phyloP scores from a whole-genome alignment of 2,797 vertebrate species.

The Melanotaenia boesemani region DNA sequence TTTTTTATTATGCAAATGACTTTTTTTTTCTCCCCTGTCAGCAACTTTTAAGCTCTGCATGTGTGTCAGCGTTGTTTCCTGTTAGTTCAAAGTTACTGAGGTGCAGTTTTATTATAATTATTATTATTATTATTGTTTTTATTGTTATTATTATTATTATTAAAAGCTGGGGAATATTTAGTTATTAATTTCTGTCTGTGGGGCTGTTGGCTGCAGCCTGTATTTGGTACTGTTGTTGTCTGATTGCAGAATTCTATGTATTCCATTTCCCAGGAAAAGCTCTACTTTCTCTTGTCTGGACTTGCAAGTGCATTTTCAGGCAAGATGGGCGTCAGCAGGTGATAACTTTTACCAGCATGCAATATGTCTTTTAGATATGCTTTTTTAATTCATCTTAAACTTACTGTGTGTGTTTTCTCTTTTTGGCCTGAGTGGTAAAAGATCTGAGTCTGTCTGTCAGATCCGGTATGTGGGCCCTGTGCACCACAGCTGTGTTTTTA shows the following conservation, averaged over 20 bases:
- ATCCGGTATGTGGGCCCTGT: conserved; percentile 12
- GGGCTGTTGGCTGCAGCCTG: conserved; percentile 35
- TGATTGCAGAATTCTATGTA: conserved; percentile 51
- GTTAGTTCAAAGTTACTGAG: conserved; percentile 4
- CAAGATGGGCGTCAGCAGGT: conserved; percentile 51
- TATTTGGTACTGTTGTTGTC: conserved; percentile 60
- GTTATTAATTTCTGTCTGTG: conserved; percentile 9
- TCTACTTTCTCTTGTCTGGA: conserved; percentile 35
- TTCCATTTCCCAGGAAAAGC: conserved; percentile 70
- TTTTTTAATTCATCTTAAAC: background rate
- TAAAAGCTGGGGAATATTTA: background rate
- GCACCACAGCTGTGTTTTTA: conserved; percentile 42
- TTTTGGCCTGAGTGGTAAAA: background rate
- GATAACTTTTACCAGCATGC: conserved; percentile 12
- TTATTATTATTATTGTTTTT: background rate
- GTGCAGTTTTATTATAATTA: background rate
- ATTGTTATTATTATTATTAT: background rate
- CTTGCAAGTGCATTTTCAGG: conserved; percentile 39
- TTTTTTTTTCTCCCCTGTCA: background rate
- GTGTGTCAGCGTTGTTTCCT: background rate
- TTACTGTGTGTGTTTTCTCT: background rate
- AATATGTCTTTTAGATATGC: conserved; percentile 2
- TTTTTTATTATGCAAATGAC: background rate
- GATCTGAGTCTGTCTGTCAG: background rate
- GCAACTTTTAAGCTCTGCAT: conserved; percentile 12